Evolutionary conservation across 2,888 invertebrate genomes (phyloP).

Genomic region (Andrena fulva): DNA sequence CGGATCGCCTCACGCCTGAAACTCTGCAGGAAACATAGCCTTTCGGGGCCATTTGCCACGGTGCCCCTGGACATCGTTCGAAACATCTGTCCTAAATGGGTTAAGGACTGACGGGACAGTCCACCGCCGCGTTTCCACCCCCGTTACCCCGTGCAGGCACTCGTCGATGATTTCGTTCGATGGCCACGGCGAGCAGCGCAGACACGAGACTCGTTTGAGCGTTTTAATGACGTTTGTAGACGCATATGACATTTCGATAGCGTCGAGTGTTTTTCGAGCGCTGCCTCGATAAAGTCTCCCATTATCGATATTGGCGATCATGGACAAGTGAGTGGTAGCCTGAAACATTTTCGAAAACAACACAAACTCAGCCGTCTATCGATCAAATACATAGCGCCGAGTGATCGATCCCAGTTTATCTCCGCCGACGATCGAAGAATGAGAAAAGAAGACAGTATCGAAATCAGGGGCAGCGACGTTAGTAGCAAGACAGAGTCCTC

Average conservation of each 20-base stretch:
- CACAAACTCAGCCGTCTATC: neutral
- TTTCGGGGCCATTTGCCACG: conserved; percentile 22
- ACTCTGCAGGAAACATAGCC: conserved; percentile 26
- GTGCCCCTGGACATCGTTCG: conserved; percentile 20
- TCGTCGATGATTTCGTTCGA: neutral
- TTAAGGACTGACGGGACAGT: conserved; percentile 6
- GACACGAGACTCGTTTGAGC: neutral
- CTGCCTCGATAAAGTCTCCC: neutral
- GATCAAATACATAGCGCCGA: no score
- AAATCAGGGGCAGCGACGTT: no score
- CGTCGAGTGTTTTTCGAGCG: neutral
- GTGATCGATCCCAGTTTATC: no score
- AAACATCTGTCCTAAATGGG: conserved; percentile 34
- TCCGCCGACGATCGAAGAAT: no score
- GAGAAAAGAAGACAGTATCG: no score
- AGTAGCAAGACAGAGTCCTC: no score
- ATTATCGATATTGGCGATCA: neutral
- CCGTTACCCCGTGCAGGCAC: neutral
- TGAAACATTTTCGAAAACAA: neutral
- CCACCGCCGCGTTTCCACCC: neutral
- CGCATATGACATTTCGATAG: neutral
- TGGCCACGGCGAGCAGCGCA: neutral
- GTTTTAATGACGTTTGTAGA: neutral
- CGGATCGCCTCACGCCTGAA: neutral
- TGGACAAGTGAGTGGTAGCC: neutral